Evolutionary conservation across 1,140 invertebrate species (phyloP).

Genomic region (Aphidius gifuensis): DNA sequence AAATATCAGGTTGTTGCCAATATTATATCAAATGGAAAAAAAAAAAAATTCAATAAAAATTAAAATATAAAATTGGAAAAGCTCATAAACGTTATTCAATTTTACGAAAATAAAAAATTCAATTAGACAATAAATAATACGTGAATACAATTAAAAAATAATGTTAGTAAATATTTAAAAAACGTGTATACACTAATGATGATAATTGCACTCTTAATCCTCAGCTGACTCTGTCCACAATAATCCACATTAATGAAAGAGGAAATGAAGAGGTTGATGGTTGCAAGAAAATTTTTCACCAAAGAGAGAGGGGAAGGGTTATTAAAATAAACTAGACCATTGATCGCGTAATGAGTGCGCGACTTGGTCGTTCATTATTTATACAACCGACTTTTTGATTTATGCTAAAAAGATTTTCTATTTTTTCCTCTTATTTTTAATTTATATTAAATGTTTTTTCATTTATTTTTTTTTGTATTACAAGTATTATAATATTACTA

Average conservation of each 20-base stretch:
- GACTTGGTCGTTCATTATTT: neutral
- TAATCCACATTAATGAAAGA: neutral
- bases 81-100: too few species aligned
- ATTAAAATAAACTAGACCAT: neutral
- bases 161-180: too few species aligned
- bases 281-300: neutral
- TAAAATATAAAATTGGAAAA: too few species aligned
- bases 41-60: too few species aligned
- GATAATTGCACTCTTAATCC: constrained; percentile 7
- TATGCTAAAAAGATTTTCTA: constrained; percentile 1
- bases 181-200: neutral
- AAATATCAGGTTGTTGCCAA: too few species aligned
- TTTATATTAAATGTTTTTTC: neutral
- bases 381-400: constrained; percentile 1
- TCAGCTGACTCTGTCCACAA: too few species aligned
- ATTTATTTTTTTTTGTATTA: neutral
- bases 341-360: constrained; percentile 8
- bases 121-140: too few species aligned
- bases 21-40: too few species aligned
- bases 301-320: neutral
- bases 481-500: too few species aligned
- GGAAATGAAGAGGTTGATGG: neutral
- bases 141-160: too few species aligned
- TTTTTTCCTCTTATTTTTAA: neutral
- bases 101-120: too few species aligned